Evolutionary conservation across 2,113 vertebrate genomes (phyloP).

Genomic region (Collichthys lucidus): DNA sequence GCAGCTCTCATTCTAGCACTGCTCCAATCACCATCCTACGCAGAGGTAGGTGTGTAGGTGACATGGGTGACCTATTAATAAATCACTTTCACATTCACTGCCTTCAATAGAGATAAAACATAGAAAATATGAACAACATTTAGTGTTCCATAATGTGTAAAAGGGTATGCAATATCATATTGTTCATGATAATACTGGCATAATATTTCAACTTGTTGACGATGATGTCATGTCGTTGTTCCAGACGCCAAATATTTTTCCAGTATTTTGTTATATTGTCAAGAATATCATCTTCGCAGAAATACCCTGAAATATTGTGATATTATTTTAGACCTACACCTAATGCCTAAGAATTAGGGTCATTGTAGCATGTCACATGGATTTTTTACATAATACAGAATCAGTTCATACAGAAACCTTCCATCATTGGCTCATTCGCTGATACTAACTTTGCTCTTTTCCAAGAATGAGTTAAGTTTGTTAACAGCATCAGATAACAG

Average conservation of each 20-base stretch:
- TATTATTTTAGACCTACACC: too few relatives aligned
- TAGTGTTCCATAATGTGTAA: not conserved
- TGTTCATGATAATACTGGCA: too few relatives aligned
- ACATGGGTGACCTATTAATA: not conserved
- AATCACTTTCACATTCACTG: not conserved
- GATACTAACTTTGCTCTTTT: not conserved
- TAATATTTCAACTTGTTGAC: too few relatives aligned
- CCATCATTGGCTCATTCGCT: not conserved
- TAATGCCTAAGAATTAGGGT: too few relatives aligned
- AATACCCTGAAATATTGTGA: too few relatives aligned
- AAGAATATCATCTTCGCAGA: too few relatives aligned
- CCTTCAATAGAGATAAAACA: not conserved
- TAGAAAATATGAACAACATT: not conserved
- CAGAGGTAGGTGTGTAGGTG: conserved; percentile 71
- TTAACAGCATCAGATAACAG: not conserved
- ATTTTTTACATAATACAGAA: not conserved
- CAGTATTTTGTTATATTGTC: too few relatives aligned
- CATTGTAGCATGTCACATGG: not conserved
- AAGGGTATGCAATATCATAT: too few relatives aligned
- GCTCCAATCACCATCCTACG: conserved; percentile 86
- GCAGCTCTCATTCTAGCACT: conserved; percentile 64
- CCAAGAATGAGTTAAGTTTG: not conserved
- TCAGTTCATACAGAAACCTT: not conserved
- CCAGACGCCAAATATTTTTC: too few relatives aligned
- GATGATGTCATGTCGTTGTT: too few relatives aligned